Evolutionary conservation across 2,797 vertebrate genomes (phyloP).

Genomic region (Sitta carolinensis): DNA sequence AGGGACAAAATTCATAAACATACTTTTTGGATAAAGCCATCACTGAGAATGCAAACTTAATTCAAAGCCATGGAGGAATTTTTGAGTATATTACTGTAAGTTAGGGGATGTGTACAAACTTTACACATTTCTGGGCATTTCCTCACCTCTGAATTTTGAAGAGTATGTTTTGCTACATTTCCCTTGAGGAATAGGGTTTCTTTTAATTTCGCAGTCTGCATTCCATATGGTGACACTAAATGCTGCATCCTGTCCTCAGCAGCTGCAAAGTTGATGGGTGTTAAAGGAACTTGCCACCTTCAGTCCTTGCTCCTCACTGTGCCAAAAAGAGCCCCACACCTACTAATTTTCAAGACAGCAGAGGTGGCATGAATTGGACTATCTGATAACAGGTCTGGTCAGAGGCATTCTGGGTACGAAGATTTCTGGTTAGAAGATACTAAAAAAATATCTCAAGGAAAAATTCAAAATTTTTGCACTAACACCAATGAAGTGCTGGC

Average conservation of each 20-base stretch:
- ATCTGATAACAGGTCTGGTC: neutral
- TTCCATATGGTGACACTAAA: neutral
- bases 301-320: neutral
- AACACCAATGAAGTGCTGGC: neutral
- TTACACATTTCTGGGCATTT: neutral
- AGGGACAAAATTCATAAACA: neutral
- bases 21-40: neutral
- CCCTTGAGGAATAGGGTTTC: neutral
- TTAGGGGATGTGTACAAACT: neutral
- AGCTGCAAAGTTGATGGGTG: neutral
- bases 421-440: neutral
- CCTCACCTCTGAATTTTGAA: constrained; percentile 5
- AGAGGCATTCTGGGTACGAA: neutral
- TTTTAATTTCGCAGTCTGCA: neutral
- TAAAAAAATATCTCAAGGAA: neutral
- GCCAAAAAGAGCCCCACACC: neutral
- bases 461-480: neutral
- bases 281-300: constrained; percentile 19
- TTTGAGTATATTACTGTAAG: neutral
- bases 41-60: neutral
- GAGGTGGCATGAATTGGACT: neutral
- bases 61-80: neutral
- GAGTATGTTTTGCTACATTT: neutral
- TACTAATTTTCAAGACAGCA: neutral
- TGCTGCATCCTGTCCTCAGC: neutral